Evolutionary conservation across 2,113 vertebrate genomes (phyloP), one percentile per base, ranked within the genome.

Genomic region (Saguinus midas): DNA sequence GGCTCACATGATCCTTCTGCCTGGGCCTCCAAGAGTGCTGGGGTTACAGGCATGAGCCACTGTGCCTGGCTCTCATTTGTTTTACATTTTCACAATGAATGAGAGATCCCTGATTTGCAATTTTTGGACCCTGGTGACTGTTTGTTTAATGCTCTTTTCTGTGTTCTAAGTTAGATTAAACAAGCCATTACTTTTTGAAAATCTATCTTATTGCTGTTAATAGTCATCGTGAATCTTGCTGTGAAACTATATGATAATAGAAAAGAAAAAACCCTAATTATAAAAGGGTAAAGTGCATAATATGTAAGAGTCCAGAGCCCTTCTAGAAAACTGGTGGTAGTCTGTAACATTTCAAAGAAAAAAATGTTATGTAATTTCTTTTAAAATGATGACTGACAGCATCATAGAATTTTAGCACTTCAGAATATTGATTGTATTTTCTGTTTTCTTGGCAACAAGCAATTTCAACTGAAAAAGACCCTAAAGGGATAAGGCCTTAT

Each of bases 111-210:
- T 92, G 40, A 40, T 43, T 48, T 89, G 50, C 32, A 64, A 0
- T 23, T 75, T 91, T 70, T 20, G n/a, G 32, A 27, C 55, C 55
- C 1, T 68, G 43, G 32, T 80, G 45, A 43, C 50, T 78, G 5
- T 90, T 87, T 81, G 21, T 80, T 81, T 80, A 76, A 40, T 89
- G 84, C 66, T 87, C 78, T 57, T 55, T 64, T 55, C 75, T 91
- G 80, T 6, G 48, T 76, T 72, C 57, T 85, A 58, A 73, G 55
- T 66, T 64, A 64, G 61, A 29, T 72, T 66, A 66, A 87, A 64
- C 0, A 90, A 86, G 58, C 18, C 48, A 81, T 82, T 78, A 37
- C 43, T 94, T 84, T 95, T 88, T 72, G 61, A 84, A 96, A 91
- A 73, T 52, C 43, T 35, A 5, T 58, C 78, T 93, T 73, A 48